Percentiles rank a stretch among this genome's conserved stretches.
phyloP scores from a whole-genome alignment of 2,797 vertebrate species.

The Nannoperca obscura region DNA sequence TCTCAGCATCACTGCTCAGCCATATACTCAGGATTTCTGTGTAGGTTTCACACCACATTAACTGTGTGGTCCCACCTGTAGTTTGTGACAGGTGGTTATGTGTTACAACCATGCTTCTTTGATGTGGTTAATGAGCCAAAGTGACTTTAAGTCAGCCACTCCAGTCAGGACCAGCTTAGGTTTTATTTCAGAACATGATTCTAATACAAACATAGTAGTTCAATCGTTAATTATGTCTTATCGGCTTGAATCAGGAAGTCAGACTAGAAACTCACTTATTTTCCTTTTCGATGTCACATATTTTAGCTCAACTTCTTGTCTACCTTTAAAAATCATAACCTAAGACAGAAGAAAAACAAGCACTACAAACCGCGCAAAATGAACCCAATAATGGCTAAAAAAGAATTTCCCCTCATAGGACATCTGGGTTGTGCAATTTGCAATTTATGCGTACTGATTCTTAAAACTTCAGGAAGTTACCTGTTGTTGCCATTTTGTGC shows the following conservation, averaged over 20 bases:
- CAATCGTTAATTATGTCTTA: neutral
- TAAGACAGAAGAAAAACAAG: neutral
- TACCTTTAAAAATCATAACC: neutral
- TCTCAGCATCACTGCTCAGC: slow-evolving; percentile 10
- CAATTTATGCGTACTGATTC: neutral
- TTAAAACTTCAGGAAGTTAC: neutral
- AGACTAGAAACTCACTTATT: neutral
- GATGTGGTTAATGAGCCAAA: slow-evolving; percentile 18
- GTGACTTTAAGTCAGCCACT: slow-evolving; percentile 11
- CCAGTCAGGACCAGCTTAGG: neutral
- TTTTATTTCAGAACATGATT: neutral
- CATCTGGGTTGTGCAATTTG: neutral
- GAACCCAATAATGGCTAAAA: neutral
- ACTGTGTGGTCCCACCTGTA: slow-evolving; percentile 39
- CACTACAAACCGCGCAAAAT: neutral
- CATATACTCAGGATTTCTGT: slow-evolving; percentile 32
- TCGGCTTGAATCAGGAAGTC: neutral
- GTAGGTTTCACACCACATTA: slow-evolving; percentile 52
- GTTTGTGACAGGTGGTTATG: slow-evolving; percentile 33
- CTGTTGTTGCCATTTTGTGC: neutral
- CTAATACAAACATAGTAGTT: neutral
- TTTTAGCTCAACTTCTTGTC: neutral
- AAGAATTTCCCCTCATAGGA: too few relatives aligned
- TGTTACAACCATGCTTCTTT: slow-evolving; percentile 31
- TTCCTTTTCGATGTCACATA: neutral